Conservation (phyloP, 2,888 invertebrate species). For the Coelopa pilipes region DNA sequence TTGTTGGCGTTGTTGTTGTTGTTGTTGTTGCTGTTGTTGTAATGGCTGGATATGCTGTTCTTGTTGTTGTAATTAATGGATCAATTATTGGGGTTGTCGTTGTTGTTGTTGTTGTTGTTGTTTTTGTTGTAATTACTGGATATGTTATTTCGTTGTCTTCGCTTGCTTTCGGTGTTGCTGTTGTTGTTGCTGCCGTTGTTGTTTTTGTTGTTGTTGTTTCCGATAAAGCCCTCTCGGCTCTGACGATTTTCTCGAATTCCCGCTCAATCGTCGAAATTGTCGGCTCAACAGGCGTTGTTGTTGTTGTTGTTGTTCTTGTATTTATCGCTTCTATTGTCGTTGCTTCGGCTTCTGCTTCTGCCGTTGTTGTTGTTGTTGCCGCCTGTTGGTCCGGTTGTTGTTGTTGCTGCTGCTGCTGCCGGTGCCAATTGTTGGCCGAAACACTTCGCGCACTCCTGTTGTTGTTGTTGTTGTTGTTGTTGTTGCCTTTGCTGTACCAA, state of each 20-base stretch:
- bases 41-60: neutral
- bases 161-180: no score
- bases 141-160: no score
- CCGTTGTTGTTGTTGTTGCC: conserved; percentile 24
- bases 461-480: conserved; percentile 34
- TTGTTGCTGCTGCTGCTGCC: conserved; percentile 21
- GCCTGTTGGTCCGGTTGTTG: neutral
- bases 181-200: no score
- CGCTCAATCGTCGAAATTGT: conserved; percentile 7
- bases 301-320: conserved; percentile 23
- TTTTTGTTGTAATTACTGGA: no score
- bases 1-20: conserved; percentile 50
- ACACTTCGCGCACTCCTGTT: neutral
- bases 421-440: conserved; percentile 25
- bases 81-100: neutral
- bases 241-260: conserved; percentile 8
- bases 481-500: neutral
- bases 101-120: conserved; percentile 3
- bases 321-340: conserved; percentile 14
- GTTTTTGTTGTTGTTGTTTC: neutral
- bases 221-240: neutral
- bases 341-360: conserved; percentile 26
- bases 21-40: no score
- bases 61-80: no score
- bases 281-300: conserved; percentile 22